Base-by-base conservation (phyloP, 1,140 invertebrate species). In the Pantala flavescens region DNA sequence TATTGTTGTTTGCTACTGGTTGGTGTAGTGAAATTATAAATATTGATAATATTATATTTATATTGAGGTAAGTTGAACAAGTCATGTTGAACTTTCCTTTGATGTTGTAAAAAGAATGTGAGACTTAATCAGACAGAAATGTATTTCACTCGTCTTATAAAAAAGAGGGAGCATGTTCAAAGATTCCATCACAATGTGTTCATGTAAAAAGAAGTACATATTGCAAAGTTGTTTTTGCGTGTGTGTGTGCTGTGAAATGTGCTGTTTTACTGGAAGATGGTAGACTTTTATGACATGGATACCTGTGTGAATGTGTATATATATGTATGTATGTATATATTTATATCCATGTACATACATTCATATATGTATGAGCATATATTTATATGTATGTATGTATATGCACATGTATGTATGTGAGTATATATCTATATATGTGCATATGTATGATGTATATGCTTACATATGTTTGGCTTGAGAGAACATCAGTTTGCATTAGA, bases 261-360 rank as follows among this genome's bases (percentile, higher is more conserved):
- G 49, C 49, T 19, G 49, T 63, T 63, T 63, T 63, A 21, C 49
- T 19, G 49, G 49, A 16, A 63, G 49, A 63, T 63, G 49, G n/a
- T 63, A 63, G 49, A 63, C 49, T 63, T 19, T 63, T 19, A 19
- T 63, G 49, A 63, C 49, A 63, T 63, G 49, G 49, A 63, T 63
- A 63, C 49, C n/a, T 63, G 49, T 63, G 49, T 19, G 49, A 19
- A 16, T 63, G 49, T 63, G 49, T 63, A 63, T 63, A 63, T 63
- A 63, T 63, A 63, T 63, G n/a, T 63, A 63, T 63, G n/a, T 63
- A 63, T 63, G n/a, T 63, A 63, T 63, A 63, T 63, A 63, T 63
- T 1, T 63, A 63, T 63, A 63, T 63, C 14, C n/a, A 63, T 63
- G n/a, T 63, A 63, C n/a, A 63, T 63, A 63, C n/a, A 63, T 63